phyloP scores from a whole-genome alignment of 1,140 invertebrate genomes.

The Saxidomus purpurata region DNA sequence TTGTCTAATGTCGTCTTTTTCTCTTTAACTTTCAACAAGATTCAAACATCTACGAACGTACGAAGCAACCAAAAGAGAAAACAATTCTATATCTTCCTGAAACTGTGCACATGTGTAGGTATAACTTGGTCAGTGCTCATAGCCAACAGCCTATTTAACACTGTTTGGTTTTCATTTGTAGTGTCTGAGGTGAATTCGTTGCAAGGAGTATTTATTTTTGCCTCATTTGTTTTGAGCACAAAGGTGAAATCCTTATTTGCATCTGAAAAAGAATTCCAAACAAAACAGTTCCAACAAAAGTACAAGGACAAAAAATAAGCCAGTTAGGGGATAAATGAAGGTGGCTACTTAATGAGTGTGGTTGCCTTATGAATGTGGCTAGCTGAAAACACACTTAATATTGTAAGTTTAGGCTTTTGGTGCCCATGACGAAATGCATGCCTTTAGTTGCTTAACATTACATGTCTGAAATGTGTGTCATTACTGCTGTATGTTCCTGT shows the following conservation, averaged over 20 bases:
- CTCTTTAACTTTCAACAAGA: slow-evolving; percentile 24
- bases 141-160: slow-evolving; percentile 86
- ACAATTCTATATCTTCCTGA: slow-evolving; percentile 61
- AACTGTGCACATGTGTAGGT: slow-evolving; percentile 86
- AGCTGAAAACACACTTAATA: no score
- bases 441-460: no score
- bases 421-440: no score
- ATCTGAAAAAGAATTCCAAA: neutral
- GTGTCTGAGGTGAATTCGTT: slow-evolving; percentile 88
- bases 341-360: no score
- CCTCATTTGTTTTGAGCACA: slow-evolving; percentile 87
- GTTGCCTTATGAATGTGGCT: no score
- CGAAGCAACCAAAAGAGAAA: neutral
- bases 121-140: slow-evolving; percentile 88
- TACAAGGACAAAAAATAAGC: no score
- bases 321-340: no score
- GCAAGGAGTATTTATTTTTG: slow-evolving; percentile 89
- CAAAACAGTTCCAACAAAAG: no score
- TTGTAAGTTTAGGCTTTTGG: no score
- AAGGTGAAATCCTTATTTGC: neutral
- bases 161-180: slow-evolving; percentile 86
- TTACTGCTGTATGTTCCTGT: no score
- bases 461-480: no score
- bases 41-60: slow-evolving; percentile 31
- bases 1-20: slow-evolving; percentile 68